Percentiles rank a stretch among this genome's conserved stretches.
Evolutionary conservation across 2,797 vertebrate genomes (phyloP).

Genomic region (Clarias platycephalus): DNA sequence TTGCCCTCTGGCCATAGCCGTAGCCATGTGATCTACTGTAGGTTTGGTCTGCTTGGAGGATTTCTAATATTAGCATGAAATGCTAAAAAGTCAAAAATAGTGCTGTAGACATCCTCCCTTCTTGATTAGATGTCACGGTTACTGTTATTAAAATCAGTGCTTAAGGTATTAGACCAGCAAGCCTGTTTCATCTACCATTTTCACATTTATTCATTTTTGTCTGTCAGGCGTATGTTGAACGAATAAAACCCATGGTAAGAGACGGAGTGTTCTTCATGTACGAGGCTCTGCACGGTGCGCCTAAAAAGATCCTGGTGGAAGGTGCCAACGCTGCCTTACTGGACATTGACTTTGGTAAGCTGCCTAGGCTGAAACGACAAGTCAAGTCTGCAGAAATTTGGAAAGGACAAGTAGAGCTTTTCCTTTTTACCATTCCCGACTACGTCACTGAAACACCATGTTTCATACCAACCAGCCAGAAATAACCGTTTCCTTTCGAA

Average conservation of each 20-base stretch:
- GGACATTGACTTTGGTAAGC: constrained; percentile 97
- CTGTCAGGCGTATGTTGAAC: constrained; percentile 83
- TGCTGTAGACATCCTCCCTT: background rate
- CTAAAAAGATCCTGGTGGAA: constrained; percentile 96
- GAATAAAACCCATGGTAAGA: constrained; percentile 93
- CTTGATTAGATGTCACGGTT: too few relatives aligned
- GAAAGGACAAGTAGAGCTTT: background rate
- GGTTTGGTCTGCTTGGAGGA: background rate
- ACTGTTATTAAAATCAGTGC: background rate
- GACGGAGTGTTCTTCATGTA: constrained; percentile 97
- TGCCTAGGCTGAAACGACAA: constrained; percentile 8
- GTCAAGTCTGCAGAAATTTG: background rate
- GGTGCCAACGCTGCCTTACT: constrained; percentile 95
- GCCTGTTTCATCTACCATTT: background rate
- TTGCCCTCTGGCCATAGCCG: background rate
- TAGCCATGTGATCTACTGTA: background rate
- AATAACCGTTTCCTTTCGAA: background rate
- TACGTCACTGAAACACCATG: background rate
- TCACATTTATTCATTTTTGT: background rate
- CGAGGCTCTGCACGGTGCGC: constrained; percentile 90
- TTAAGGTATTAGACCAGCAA: background rate
- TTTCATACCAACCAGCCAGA: background rate
- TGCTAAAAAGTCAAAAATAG: background rate
- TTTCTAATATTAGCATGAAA: background rate
- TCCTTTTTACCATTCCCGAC: background rate